Evolutionary conservation across 2,888 invertebrate species (phyloP), one percentile per base, ranked within the genome.

Genomic region (Iselma pallidipennis): DNA sequence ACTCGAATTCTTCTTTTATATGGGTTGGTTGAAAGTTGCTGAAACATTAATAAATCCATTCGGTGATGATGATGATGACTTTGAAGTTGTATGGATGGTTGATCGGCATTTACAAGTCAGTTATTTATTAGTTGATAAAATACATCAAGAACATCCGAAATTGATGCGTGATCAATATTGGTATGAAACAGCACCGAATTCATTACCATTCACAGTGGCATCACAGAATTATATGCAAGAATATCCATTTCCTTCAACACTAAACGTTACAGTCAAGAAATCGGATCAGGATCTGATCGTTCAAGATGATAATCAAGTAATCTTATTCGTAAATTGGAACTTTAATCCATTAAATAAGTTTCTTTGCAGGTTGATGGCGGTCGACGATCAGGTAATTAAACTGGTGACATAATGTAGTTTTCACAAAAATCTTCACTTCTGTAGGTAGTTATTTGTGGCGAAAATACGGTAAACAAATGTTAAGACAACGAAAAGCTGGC

Each of bases 11-110:
- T 91, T 91, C 79, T 91, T 91, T 82, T 91, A 91, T 74, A 91
- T 91, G 91, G 94, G 94, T 9, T 95, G 94, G 94, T 82, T 94
- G 37, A 94, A 94, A 83, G 94, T 94, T 70, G 95, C 95, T 16
- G 95, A 95, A 82, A 89, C 92, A 0, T 82, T 95, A 55, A 93
- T 96, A 66, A 96, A 96, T 82, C 94, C 94, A 0, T 94, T 94
- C 74, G 94, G 94, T 1, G 94, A 94, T 76, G 94, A 94, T 72
- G 94, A 94, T 75, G 94, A 94, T 75, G 94, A 94, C 73, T 94
- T 94, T 76, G 94, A 94, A 85, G 91, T 91, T 5, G 94, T 94
- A 76, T 95, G 95, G 94, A 87, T 96, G 82, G 90, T 96, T 55
- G 95, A 96, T 81, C 87, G 95, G 71, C 92, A 93, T 82, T 83